phyloP scores from a whole-genome alignment of 2,113 vertebrate species.

The Sceloporus undulatus region DNA sequence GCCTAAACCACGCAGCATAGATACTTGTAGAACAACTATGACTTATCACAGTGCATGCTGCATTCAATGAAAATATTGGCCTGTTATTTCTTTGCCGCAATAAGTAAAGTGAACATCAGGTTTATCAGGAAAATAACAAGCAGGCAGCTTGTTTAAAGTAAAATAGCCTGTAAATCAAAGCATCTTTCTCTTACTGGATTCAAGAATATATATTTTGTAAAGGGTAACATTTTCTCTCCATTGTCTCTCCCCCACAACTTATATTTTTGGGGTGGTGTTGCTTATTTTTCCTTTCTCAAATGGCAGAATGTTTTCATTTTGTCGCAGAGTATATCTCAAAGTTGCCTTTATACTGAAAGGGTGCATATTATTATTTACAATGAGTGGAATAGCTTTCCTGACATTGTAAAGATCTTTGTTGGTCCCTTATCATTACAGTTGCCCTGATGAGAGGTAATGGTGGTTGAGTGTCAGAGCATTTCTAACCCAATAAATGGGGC shows the following conservation, averaged over 20 bases:
- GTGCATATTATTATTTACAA: background rate
- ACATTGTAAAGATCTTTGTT: background rate
- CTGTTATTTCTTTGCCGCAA: slow-evolving; percentile 10
- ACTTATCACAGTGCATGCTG: slow-evolving; percentile 5
- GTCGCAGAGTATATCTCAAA: background rate
- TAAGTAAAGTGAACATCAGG: slow-evolving; percentile 4
- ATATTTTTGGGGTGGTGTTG: background rate
- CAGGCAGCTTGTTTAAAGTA: background rate
- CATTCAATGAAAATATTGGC: slow-evolving; percentile 13
- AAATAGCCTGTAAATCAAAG: background rate
- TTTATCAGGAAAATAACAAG: slow-evolving; percentile 5
- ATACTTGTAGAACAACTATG: slow-evolving; percentile 14
- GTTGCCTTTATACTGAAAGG: background rate
- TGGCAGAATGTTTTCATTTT: background rate
- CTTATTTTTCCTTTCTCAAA: background rate
- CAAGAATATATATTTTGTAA: background rate
- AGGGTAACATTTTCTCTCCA: no score
- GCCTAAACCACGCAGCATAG: background rate
- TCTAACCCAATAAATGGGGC: background rate
- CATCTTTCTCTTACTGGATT: background rate
- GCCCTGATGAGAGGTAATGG: background rate
- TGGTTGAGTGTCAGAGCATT: no score
- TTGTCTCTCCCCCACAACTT: background rate
- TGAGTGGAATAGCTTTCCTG: background rate
- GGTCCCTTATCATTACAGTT: background rate